phyloP scores from a whole-genome alignment of 2,113 vertebrate genomes.

The Dissostichus mawsoni region DNA sequence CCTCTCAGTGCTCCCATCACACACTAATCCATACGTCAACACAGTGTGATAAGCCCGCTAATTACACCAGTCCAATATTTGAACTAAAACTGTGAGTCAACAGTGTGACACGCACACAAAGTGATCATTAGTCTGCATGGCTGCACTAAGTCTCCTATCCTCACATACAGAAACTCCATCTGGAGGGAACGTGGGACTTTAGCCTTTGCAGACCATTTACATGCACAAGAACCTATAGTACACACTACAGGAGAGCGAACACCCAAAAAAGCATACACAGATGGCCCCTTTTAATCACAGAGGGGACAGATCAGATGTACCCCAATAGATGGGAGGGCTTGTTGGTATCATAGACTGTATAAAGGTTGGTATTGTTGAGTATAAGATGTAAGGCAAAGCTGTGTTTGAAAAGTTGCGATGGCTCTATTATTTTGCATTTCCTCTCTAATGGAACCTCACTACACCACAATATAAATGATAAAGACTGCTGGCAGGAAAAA shows the following conservation, averaged over 20 bases:
- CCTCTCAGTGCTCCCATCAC: conserved; percentile 43
- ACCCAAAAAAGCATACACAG: too few species aligned
- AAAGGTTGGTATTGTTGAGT: too few species aligned
- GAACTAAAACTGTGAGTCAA: conserved; percentile 7
- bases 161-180: not conserved
- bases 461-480: not conserved
- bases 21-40: conserved; percentile 69
- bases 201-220: too few species aligned
- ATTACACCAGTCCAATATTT: conserved; percentile 51
- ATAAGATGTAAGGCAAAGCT: too few species aligned
- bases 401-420: not conserved
- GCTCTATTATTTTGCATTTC: not conserved
- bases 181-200: too few species aligned
- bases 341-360: too few species aligned
- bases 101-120: not conserved
- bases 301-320: too few species aligned
- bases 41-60: conserved; percentile 49
- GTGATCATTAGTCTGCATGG: not conserved
- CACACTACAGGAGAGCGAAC: too few species aligned
- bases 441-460: conserved; percentile 2
- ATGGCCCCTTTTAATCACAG: too few species aligned
- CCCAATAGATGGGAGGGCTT: too few species aligned
- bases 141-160: not conserved
- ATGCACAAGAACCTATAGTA: too few species aligned
- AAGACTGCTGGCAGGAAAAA: not conserved